Evolutionary conservation across 2,888 invertebrate species (phyloP), one percentile per base, ranked within the genome.

Genomic region (Eudemis profundana): DNA sequence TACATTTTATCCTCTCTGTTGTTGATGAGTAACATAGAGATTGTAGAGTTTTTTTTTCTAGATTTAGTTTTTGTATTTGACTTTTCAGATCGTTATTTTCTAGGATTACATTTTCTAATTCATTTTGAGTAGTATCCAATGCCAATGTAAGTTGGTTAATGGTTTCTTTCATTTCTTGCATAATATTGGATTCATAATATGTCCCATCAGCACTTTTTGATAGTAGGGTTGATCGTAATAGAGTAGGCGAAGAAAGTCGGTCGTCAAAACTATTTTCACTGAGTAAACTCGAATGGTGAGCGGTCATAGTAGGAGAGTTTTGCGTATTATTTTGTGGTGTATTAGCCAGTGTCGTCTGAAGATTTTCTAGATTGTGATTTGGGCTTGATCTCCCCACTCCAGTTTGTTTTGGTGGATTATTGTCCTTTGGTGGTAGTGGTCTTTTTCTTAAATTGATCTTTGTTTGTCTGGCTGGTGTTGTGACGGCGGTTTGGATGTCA

Each of bases 181-280:
- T 2, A n/a, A n/a, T 14, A n/a, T n/a, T 38, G 12, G 38, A 38
- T 38, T 38, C 14, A 4, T 4, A n/a, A 12, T n/a, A 8, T n/a
- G 38, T n/a, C 38, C 12, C 14, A 38, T 38, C 38, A 12, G 44
- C 44, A 44, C 44, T 44, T 44, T 21, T 44, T 12, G 44, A 44
- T 10, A 44, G 12, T 3, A 44, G 7, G 44, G 17, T 12, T 21
- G 44, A 12, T 19, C 10, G 12, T 10, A 44, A 5, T 10, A 17
- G 17, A 19, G 12, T 44, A 21, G 17, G 44, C 2, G 10, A 12
- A 7, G 44, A 2, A 21, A 3, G 4, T 44, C 10, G 12, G 3
- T 44, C 21, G 1, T 44, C 36, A 2, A 8, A 36, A 4, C 12
- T 36, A 12, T 36, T 12, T 19, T 44, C 44, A 19, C 21, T 44